Conservation (phyloP, 1,140 invertebrate species). For the Pectinophora gossypiella region DNA sequence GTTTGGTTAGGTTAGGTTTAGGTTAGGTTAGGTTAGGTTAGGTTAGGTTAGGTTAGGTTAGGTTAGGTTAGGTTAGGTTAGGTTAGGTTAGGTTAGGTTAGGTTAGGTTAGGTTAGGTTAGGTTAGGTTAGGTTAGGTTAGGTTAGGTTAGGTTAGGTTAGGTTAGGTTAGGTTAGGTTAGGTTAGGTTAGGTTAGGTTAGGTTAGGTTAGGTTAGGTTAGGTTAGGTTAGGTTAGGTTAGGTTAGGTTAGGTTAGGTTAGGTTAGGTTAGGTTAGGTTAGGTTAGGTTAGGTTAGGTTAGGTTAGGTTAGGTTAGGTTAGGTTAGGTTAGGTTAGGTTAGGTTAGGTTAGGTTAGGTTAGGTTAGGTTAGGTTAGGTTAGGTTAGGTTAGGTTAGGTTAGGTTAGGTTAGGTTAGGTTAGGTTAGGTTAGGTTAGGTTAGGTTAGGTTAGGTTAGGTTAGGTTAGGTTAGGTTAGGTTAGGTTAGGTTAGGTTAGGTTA, state of each 20-base stretch:
- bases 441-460: slow-evolving; percentile 8
- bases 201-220: slow-evolving; percentile 9
- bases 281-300: slow-evolving; percentile 6
- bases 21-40: slow-evolving; percentile 9
- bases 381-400: slow-evolving; percentile 4
- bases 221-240: slow-evolving; percentile 9
- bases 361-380: slow-evolving; percentile 9
- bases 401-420: background rate
- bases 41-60: slow-evolving; percentile 8
- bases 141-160: slow-evolving; percentile 9
- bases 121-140: slow-evolving; percentile 8
- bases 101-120: slow-evolving; percentile 8
- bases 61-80: slow-evolving; percentile 8
- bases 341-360: slow-evolving; percentile 8
- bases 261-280: slow-evolving; percentile 7
- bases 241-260: slow-evolving; percentile 8
- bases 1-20: slow-evolving; percentile 7
- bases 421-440: slow-evolving; percentile 7
- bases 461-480: slow-evolving; percentile 11
- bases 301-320: slow-evolving; percentile 6
- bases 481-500: slow-evolving; percentile 5
- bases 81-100: slow-evolving; percentile 9
- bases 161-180: slow-evolving; percentile 7
- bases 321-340: slow-evolving; percentile 7
- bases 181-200: slow-evolving; percentile 10